Evolutionary conservation across 1,140 invertebrate genomes (phyloP).

Genomic region (Drosophila pachea): DNA sequence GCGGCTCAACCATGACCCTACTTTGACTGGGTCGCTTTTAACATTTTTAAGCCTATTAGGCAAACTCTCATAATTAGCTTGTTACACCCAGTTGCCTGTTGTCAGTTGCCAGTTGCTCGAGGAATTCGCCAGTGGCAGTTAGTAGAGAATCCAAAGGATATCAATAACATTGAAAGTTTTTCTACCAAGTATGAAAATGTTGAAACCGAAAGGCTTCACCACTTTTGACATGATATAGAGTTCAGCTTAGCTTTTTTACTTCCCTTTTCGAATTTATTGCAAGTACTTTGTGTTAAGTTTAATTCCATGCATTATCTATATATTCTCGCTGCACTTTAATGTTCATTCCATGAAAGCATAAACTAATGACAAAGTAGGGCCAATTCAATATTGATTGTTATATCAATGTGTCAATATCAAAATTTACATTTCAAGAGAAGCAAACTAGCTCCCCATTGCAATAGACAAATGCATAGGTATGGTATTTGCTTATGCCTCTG

Average conservation of each 20-base stretch:
- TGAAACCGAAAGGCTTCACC: neutral
- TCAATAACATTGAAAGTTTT: constrained; percentile 50
- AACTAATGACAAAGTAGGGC: constrained; percentile 19
- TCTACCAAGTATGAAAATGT: constrained; percentile 26
- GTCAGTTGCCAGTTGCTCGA: constrained; percentile 30
- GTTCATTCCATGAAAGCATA: constrained; percentile 13
- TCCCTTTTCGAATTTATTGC: no score
- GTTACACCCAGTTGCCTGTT: constrained; percentile 39
- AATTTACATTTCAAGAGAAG: constrained; percentile 61
- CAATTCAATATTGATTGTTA: constrained; percentile 74
- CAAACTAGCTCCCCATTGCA: constrained; percentile 55
- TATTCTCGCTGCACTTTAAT: neutral
- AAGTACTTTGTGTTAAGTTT: no score
- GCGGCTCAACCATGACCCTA: constrained; percentile 65
- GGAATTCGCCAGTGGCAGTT: constrained; percentile 20
- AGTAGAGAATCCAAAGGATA: constrained; percentile 30
- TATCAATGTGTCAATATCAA: constrained; percentile 70
- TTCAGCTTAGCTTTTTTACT: neutral
- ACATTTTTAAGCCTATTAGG: constrained; percentile 74
- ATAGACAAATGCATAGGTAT: constrained; percentile 12
- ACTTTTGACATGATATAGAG: neutral
- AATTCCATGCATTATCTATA: neutral
- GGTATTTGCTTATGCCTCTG: constrained; percentile 35
- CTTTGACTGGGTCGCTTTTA: constrained; percentile 41
- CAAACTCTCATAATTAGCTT: constrained; percentile 74